Conservation (phyloP, 2,888 invertebrate species). For the Teleiodes luculella region DNA sequence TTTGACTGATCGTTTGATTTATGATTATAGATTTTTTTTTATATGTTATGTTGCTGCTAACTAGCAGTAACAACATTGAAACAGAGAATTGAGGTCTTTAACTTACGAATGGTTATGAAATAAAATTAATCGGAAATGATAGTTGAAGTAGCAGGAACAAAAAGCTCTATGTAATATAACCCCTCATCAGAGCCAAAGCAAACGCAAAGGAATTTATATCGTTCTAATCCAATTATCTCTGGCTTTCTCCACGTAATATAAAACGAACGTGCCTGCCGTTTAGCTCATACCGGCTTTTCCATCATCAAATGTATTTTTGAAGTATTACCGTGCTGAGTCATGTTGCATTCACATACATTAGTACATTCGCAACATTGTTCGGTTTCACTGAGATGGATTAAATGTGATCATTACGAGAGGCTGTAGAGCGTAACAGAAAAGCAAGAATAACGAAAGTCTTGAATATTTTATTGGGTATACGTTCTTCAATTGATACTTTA, state of each 20-base stretch:
- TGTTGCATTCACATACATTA: conserved; percentile 1
- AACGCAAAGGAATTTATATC: conserved; percentile 11
- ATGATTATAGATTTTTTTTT: too few species aligned
- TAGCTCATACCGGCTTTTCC: not conserved
- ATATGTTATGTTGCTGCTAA: too few species aligned
- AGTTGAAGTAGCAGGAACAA: not conserved
- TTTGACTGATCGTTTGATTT: not conserved
- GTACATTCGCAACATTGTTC: conserved; percentile 12
- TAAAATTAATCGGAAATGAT: not conserved
- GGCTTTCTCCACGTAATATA: conserved; percentile 13
- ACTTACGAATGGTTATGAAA: too few species aligned
- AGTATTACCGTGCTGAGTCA: not conserved
- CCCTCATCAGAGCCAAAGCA: conserved; percentile 3
- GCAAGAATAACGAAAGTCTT: conserved; percentile 36
- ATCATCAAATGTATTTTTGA: conserved; percentile 6
- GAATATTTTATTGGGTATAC: not conserved
- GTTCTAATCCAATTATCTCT: conserved; percentile 13
- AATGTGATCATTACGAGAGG: conserved; percentile 32
- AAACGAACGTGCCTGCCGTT: conserved; percentile 2
- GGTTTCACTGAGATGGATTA: conserved; percentile 28
- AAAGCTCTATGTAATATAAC: not conserved
- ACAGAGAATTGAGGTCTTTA: too few species aligned
- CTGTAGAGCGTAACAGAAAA: conserved; percentile 35
- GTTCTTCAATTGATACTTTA: not conserved
- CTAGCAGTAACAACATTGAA: too few species aligned